Evolutionary conservation across 2,888 invertebrate genomes (phyloP).

Genomic region (Cancer borealis): DNA sequence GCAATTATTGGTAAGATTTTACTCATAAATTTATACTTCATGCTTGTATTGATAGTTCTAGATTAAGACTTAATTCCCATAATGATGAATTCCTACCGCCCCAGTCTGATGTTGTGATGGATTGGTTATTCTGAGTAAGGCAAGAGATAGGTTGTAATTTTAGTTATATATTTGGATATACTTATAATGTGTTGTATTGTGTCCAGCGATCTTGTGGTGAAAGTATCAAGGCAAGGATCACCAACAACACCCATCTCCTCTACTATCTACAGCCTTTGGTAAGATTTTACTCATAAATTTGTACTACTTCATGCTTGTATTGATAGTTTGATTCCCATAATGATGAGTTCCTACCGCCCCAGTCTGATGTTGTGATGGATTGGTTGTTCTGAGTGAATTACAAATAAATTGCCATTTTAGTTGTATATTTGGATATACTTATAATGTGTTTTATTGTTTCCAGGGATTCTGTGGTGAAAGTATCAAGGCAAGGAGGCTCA

Average conservation of each 20-base stretch:
- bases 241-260: no score
- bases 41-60: no score
- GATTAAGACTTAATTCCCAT: no score
- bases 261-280: no score
- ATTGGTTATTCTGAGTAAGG: slow-evolving; percentile 30
- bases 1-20: no score
- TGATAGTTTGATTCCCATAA: not conserved
- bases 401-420: not conserved
- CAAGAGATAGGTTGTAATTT: not conserved
- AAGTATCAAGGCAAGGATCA: not conserved
- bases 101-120: slow-evolving; percentile 58
- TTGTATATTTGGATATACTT: not conserved
- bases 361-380: slow-evolving; percentile 52
- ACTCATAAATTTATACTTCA: no score
- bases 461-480: not conserved
- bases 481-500: not conserved
- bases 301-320: no score
- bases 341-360: slow-evolving; percentile 62
- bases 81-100: slow-evolving; percentile 59
- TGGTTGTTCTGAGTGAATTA: slow-evolving; percentile 38
- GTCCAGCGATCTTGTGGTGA: not conserved
- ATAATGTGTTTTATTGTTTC: not conserved
- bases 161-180: not conserved
- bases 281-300: no score
- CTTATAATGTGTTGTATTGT: not conserved